Conservation (phyloP, 1,140 invertebrate species). For the Leptopilina clavipes region DNA sequence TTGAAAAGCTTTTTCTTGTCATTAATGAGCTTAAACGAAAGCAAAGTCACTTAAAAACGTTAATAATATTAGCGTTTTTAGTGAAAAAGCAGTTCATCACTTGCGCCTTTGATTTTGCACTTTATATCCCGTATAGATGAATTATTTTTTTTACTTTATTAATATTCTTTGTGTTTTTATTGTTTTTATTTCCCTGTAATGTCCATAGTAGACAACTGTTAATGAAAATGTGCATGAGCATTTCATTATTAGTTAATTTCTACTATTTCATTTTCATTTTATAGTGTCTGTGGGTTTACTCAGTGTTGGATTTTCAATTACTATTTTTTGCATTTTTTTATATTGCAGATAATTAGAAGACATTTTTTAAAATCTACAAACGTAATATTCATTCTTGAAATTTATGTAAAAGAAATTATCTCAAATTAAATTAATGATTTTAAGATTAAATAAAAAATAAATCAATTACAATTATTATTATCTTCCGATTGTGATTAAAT, state of each 20-base stretch:
- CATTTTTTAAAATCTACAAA: too few relatives aligned
- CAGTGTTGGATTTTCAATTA: too few relatives aligned
- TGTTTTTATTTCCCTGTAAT: background rate
- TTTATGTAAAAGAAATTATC: too few relatives aligned
- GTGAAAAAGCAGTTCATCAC: slow-evolving; percentile 9
- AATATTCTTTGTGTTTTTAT: background rate
- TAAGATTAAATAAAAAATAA: background rate
- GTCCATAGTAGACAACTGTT: background rate
- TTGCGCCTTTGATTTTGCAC: background rate
- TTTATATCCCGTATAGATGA: background rate
- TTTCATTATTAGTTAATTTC: background rate
- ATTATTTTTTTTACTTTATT: background rate
- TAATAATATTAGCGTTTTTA: background rate
- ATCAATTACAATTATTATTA: background rate
- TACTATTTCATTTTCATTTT: background rate
- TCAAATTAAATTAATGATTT: too few relatives aligned
- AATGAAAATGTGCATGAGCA: background rate
- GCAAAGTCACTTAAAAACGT: background rate
- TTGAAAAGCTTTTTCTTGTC: slow-evolving; percentile 37
- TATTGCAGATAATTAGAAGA: too few relatives aligned
- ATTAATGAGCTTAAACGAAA: slow-evolving; percentile 31
- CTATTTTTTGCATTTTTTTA: too few relatives aligned
- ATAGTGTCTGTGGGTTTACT: background rate
- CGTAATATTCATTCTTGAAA: too few relatives aligned
- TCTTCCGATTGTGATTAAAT: slow-evolving; percentile 24